Evolutionary conservation across 2,888 invertebrate genomes (phyloP), one percentile per base, ranked within the genome.

Genomic region (Drosophila flavopinicola): DNA sequence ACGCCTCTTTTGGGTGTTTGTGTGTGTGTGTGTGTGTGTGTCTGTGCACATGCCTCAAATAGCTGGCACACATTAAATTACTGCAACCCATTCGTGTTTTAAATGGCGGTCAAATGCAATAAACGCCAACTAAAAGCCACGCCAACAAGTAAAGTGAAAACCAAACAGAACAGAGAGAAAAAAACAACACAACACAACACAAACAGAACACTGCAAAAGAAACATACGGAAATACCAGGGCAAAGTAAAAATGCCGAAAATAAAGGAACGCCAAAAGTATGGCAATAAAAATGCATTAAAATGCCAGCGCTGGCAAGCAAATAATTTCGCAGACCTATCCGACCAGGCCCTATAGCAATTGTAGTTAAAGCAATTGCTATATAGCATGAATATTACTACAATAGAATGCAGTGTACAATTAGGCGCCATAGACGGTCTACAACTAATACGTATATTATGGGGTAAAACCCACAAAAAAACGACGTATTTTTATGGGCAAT

Each of bases 261-360:
- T 64, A 63, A 82, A 71, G 65, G 51, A 60, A 67, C 47, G 63
- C 64, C 42, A 64, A 69, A 77, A 69, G 78, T 68, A 82, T 68
- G 61, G 72, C 72, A 78, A 85, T 78, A 71, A 86, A 86, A 83
- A 67, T 66, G 66, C 87, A 86, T 85, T 80, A 75, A 80, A 85
- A 87, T 73, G 64, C 66, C 84, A 44, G 48, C 29, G 44, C 58
- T 59, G 48, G 61, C 57, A 66, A 57, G 60, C 65, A 56, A 70
- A 47, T 48, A 33, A 58, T 44, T 58, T 56, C 39, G 23, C 38
- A n/a, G 23, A n/a, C n/a, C 54, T 10, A 5, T 20, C 24, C 1
- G 17, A 3, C n/a, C 20, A 2, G 6, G 33, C 23, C 13, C 1
- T 17, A 20, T 6, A 15, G 27, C 35, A 27, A 11, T 23, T n/a